phyloP scores from a whole-genome alignment of 2,797 vertebrate species.

The Hippopotamyrus pictus region DNA sequence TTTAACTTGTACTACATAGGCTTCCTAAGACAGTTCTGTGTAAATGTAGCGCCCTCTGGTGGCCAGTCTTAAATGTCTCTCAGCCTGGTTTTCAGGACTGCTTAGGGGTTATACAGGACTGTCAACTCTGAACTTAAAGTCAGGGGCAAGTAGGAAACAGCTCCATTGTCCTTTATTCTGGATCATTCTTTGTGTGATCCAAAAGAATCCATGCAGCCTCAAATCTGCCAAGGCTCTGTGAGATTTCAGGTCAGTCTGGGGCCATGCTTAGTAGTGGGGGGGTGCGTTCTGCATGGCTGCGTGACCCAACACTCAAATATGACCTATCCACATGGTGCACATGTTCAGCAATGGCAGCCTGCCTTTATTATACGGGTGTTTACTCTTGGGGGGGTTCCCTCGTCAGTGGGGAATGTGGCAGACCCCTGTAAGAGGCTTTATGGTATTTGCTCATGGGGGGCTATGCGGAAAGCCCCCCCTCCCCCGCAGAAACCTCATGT shows the following conservation, averaged over 20 bases:
- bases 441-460: not conserved
- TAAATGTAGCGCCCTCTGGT: constrained; percentile 20
- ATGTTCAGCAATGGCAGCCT: not conserved
- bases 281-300: not conserved
- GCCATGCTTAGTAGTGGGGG: not conserved
- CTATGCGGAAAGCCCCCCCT: not conserved
- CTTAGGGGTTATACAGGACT: not conserved
- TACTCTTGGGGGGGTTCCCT: not conserved
- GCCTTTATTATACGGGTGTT: not conserved
- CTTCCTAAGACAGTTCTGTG: not conserved
- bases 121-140: not conserved
- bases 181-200: not conserved
- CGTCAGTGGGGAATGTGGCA: not conserved
- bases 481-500: constrained; percentile 7
- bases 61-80: not conserved
- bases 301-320: not conserved
- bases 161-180: not conserved
- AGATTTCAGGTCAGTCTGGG: not conserved
- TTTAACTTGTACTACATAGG: not conserved
- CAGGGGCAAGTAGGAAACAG: not conserved
- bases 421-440: not conserved
- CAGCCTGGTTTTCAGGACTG: not conserved
- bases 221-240: not conserved
- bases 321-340: not conserved
- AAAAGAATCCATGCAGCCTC: not conserved